Evolutionary conservation across 2,888 invertebrate species (phyloP).

Genomic region (Drosophila fungiperda): DNA sequence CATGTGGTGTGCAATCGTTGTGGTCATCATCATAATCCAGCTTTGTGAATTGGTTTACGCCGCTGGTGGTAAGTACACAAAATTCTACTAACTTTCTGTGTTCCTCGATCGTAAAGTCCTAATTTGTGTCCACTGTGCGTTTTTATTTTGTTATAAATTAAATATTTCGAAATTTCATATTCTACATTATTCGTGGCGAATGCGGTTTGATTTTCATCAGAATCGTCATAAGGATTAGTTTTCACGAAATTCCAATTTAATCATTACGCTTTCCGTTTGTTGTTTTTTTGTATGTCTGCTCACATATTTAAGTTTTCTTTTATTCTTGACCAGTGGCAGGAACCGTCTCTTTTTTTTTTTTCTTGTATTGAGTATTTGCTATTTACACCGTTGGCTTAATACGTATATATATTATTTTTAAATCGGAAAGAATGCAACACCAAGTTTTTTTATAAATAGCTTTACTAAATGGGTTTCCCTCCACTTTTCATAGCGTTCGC

Average conservation of each 20-base stretch:
- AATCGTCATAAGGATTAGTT: neutral
- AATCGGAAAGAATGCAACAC: neutral
- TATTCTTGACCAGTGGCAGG: neutral
- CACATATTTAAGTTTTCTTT: neutral
- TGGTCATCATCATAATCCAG: slow-evolving; percentile 84
- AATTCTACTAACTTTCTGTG: neutral
- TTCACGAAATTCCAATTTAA: neutral
- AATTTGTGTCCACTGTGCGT: neutral
- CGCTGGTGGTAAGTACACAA: slow-evolving; percentile 84
- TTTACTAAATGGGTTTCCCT: neutral
- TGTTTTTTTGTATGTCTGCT: neutral
- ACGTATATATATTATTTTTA: neutral
- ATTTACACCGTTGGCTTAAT: neutral
- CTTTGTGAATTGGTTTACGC: slow-evolving; percentile 84
- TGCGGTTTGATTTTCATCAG: neutral
- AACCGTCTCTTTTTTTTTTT: neutral
- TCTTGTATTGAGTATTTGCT: neutral
- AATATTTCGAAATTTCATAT: neutral
- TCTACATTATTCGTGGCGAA: neutral
- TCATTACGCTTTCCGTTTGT: neutral
- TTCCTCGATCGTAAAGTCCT: neutral
- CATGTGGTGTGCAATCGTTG: slow-evolving; percentile 84
- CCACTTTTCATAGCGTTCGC: neutral
- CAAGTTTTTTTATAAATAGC: no score
- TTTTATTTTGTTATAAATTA: neutral